phyloP scores from a whole-genome alignment of 1,140 invertebrate species.

The Melanaphis sacchari region DNA sequence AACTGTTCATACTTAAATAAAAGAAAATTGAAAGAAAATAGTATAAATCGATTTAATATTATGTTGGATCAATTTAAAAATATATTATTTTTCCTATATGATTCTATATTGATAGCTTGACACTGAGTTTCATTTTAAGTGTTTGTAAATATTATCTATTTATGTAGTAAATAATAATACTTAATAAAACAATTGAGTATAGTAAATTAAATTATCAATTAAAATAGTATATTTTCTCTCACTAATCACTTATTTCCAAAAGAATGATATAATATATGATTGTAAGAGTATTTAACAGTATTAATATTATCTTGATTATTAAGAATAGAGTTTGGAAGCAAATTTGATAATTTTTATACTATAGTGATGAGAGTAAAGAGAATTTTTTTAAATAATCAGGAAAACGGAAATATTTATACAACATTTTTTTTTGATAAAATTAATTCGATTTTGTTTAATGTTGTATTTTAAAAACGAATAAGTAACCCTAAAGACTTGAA shows the following conservation, averaged over 20 bases:
- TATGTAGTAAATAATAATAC: background rate
- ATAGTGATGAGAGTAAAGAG: background rate
- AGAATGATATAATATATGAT: background rate
- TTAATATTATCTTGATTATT: background rate
- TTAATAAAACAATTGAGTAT: background rate
- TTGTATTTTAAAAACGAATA: background rate
- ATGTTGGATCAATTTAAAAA: background rate
- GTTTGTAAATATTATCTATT: background rate
- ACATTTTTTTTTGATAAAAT: background rate
- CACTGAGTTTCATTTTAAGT: background rate
- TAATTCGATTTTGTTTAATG: background rate
- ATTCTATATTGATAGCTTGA: background rate
- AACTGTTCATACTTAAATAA: background rate
- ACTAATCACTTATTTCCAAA: background rate
- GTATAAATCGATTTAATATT: slow-evolving; percentile 16
- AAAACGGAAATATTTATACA: background rate
- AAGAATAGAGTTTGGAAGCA: background rate
- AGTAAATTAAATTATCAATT: background rate
- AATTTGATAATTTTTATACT: background rate
- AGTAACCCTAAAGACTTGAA: background rate
- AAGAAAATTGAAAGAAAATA: background rate
- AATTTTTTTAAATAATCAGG: background rate
- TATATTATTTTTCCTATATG: background rate
- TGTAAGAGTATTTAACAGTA: background rate
- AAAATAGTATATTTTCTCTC: background rate